Conservation (phyloP, 1,140 invertebrate species). For the Periplaneta americana region DNA sequence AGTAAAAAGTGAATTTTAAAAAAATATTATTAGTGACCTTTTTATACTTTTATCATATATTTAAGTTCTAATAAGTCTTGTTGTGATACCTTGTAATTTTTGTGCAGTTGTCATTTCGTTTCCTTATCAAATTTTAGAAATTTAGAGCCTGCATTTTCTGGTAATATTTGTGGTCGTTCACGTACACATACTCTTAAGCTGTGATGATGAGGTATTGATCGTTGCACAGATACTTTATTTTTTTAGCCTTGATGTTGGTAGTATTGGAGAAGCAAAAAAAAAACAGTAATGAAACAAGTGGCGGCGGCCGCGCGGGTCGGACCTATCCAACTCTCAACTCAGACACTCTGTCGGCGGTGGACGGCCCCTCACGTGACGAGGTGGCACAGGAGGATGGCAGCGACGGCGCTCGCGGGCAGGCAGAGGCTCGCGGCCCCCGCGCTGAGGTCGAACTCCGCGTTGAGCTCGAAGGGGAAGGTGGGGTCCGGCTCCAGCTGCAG, state of each 20-base stretch:
- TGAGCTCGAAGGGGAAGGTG: neutral
- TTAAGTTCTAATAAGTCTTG: too few relatives aligned
- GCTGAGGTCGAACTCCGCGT: neutral
- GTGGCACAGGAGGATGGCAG: neutral
- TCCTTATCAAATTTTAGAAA: neutral
- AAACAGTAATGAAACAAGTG: neutral
- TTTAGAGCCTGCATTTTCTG: neutral
- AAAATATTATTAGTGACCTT: too few relatives aligned
- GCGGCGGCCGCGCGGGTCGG: neutral
- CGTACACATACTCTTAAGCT: too few relatives aligned
- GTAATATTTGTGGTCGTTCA: neutral
- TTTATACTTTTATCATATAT: too few relatives aligned
- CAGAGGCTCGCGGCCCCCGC: neutral
- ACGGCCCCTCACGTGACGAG: slow-evolving; percentile 5
- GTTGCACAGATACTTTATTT: neutral
- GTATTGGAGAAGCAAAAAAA: neutral
- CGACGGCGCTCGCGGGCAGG: neutral
- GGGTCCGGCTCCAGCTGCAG: slow-evolving; percentile 21
- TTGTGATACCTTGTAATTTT: neutral
- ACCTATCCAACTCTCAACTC: neutral
- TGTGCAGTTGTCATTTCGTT: neutral
- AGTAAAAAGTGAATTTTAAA: too few relatives aligned
- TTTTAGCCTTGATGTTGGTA: neutral
- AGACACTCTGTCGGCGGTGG: neutral
- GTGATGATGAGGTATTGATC: neutral